Percentiles rank a stretch among this genome's conserved stretches.
Evolutionary conservation across 1,140 invertebrate genomes (phyloP).

Genomic region (Saccostrea echinata): DNA sequence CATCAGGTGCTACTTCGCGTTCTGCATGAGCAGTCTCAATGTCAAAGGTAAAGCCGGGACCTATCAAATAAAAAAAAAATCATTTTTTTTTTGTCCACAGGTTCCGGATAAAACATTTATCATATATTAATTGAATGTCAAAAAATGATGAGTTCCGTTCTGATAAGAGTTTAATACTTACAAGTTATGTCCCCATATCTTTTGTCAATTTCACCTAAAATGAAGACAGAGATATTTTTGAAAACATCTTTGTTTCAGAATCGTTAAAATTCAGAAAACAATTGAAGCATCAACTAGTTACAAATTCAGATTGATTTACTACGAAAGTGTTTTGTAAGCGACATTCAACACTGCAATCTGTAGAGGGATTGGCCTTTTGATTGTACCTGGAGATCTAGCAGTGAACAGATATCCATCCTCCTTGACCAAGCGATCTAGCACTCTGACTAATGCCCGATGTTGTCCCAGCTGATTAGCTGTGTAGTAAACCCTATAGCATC

Average conservation of each 20-base stretch:
- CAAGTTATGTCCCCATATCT: constrained; percentile 61
- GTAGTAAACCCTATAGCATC: constrained; percentile 62
- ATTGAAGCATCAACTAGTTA: too few relatives aligned
- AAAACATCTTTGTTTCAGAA: too few relatives aligned
- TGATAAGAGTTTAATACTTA: constrained; percentile 52
- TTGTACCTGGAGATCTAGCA: constrained; percentile 58
- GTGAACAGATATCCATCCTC: constrained; percentile 62
- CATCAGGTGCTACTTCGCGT: constrained; percentile 58
- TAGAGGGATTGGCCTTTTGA: not conserved
- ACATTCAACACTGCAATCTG: too few relatives aligned
- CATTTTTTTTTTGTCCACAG: too few relatives aligned
- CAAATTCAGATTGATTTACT: too few relatives aligned
- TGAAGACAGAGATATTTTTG: not conserved
- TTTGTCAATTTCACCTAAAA: constrained; percentile 64
- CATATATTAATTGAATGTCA: not conserved
- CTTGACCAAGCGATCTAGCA: constrained; percentile 56
- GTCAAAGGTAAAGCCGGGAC: constrained; percentile 63
- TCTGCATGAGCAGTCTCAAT: constrained; percentile 60
- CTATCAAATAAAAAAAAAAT: not conserved
- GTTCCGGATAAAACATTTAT: not conserved
- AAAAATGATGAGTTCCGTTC: not conserved
- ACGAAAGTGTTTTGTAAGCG: too few relatives aligned
- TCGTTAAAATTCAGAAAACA: too few relatives aligned
- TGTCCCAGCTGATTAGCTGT: constrained; percentile 56
- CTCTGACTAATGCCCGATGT: constrained; percentile 55